A percentile compares a stretch with the other conserved stretches of the same genome.
Conservation (phyloP, 2,113 vertebrate species). For the Anseranas semipalmata region DNA sequence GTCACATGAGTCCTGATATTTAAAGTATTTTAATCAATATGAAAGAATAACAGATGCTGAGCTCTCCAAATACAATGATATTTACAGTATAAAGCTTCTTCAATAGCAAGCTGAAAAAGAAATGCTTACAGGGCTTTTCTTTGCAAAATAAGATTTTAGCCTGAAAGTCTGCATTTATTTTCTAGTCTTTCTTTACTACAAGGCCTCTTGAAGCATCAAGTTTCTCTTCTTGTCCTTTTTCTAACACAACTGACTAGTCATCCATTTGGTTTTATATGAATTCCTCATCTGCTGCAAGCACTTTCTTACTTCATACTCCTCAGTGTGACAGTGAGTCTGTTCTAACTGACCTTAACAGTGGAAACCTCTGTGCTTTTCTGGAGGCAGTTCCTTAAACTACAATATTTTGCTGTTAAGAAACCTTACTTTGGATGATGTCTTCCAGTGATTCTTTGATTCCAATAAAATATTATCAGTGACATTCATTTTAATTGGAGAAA, state of each 20-base stretch:
- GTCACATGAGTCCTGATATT: slow-evolving; percentile 31
- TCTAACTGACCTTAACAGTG: not conserved
- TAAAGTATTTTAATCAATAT: slow-evolving; percentile 57
- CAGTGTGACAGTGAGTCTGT: not conserved
- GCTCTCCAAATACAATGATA: slow-evolving; percentile 17
- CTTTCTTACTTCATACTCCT: not conserved
- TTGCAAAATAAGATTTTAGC: slow-evolving; percentile 11
- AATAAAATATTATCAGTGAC: not conserved
- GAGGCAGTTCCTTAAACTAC: not conserved
- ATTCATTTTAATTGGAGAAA: not conserved
- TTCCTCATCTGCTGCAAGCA: not conserved
- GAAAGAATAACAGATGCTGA: slow-evolving; percentile 45
- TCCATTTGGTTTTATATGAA: not conserved
- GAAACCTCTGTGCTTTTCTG: not conserved
- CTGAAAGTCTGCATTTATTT: not conserved
- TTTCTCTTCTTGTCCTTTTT: not conserved
- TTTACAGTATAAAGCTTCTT: slow-evolving; percentile 32
- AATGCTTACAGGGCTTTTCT: not conserved
- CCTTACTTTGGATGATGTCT: not conserved
- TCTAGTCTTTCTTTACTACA: not conserved
- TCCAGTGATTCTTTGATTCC: not conserved
- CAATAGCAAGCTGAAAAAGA: not conserved
- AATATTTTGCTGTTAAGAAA: not conserved
- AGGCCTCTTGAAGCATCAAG: not conserved
- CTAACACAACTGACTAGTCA: not conserved